Conservation (phyloP, 2,113 vertebrate genomes). For the Indicator indicator region DNA sequence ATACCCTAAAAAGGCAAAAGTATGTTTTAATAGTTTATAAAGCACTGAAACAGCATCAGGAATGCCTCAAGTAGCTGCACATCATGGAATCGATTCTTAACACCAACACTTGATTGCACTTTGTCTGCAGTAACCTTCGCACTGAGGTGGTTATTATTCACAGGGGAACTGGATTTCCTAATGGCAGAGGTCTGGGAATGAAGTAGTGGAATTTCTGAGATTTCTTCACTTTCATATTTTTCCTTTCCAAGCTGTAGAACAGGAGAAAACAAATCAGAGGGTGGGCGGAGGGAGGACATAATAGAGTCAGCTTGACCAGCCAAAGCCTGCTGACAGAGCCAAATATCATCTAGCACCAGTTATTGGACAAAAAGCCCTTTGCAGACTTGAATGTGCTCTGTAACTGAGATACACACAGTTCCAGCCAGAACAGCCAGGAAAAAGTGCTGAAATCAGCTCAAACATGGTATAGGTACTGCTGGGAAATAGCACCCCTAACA, state of each 20-base stretch:
- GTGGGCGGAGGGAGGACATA: conserved; percentile 16
- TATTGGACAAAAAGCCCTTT: not conserved
- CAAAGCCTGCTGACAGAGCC: conserved; percentile 1
- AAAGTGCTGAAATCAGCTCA: not conserved
- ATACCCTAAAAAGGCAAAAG: conserved; percentile 32
- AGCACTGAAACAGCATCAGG: not conserved
- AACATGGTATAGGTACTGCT: not conserved
- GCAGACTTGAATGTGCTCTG: rapidly evolving
- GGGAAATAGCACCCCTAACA: not conserved
- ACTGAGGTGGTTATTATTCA: not conserved
- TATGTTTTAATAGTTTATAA: not conserved
- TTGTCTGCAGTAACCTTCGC: not conserved
- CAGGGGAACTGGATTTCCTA: not conserved
- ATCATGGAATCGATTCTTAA: not conserved
- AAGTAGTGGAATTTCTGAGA: conserved; percentile 17
- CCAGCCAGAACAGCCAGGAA: not conserved
- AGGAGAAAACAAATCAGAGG: conserved; percentile 2
- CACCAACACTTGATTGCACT: not conserved
- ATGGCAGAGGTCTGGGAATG: not conserved
- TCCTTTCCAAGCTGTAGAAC: not conserved
- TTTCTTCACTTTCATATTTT: conserved; percentile 7
- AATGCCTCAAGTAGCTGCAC: not conserved
- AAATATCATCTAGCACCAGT: not conserved
- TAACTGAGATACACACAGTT: not conserved
- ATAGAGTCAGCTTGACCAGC: conserved; percentile 35